Evolutionary conservation across 2,113 vertebrate genomes (phyloP).

Genomic region (Scolopax mira): DNA sequence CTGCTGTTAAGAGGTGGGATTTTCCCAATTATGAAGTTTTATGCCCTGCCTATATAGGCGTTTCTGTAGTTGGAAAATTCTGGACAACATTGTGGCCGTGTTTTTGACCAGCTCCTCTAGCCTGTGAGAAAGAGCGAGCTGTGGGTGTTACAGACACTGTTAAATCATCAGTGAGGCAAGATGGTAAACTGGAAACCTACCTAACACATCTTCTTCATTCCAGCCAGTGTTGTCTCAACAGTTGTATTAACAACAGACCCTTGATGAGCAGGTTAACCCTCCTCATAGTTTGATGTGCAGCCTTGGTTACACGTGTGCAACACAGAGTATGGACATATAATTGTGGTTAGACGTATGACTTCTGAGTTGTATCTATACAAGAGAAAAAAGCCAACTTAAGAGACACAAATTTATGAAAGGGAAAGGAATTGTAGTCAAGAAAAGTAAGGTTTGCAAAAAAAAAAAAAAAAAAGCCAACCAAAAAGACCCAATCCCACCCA

Average conservation of each 20-base stretch:
- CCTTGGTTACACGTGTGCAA: neutral
- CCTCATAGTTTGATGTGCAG: neutral
- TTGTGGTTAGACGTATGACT: neutral
- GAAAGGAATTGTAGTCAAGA: neutral
- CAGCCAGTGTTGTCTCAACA: neutral
- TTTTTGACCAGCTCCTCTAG: neutral
- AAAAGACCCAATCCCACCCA: neutral
- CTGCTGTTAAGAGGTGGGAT: neutral
- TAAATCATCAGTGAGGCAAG: neutral
- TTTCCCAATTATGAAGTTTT: neutral
- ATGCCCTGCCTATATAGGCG: neutral
- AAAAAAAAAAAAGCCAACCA: neutral
- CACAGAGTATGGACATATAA: neutral
- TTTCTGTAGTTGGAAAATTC: neutral
- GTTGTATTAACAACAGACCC: neutral
- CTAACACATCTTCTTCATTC: accelerated
- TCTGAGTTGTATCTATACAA: neutral
- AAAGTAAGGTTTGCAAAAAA: neutral
- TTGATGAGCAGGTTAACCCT: neutral
- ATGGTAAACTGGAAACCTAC: neutral
- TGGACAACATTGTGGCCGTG: neutral
- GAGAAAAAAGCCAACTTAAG: neutral
- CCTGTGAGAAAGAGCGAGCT: neutral
- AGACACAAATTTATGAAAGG: neutral
- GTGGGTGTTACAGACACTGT: neutral